A percentile compares a stretch with the other conserved stretches of the same genome.
Evolutionary conservation across 2,113 vertebrate species (phyloP).

Genomic region (mouse (Mus musculus)): DNA sequence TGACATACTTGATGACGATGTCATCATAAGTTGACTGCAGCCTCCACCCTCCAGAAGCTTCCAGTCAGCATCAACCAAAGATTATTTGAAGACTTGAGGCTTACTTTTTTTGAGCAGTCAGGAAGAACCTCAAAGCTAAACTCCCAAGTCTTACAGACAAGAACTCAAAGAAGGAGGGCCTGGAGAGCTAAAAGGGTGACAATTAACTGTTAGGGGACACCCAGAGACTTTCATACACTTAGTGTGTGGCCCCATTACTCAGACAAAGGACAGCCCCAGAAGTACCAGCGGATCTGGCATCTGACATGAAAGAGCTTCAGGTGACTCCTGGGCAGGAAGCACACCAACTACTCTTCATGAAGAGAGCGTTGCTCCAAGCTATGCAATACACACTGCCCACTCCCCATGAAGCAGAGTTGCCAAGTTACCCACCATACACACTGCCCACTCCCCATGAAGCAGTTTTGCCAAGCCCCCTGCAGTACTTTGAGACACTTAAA

Average conservation of each 20-base stretch:
- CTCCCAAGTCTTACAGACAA: neutral
- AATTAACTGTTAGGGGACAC: neutral
- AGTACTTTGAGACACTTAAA: neutral
- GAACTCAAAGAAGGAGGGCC: neutral
- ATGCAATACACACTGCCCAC: no score
- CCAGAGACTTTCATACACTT: neutral
- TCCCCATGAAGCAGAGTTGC: neutral
- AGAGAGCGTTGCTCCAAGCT: neutral
- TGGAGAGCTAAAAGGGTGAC: accelerated
- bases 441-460: neutral
- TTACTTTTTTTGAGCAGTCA: neutral
- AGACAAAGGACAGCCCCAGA: neutral
- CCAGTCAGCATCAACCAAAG: neutral
- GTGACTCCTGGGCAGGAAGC: neutral
- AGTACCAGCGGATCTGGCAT: neutral
- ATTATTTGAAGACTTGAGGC: neutral
- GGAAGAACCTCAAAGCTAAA: neutral
- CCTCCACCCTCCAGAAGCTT: neutral
- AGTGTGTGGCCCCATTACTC: neutral
- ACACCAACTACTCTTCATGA: no score
- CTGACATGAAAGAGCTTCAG: neutral
- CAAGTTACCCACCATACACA: neutral
- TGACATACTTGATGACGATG: no score
- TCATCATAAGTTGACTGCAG: neutral
- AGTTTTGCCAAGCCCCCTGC: neutral